Conservation (phyloP, 2,113 vertebrate genomes). For the Daphoenositta chrysoptera region DNA sequence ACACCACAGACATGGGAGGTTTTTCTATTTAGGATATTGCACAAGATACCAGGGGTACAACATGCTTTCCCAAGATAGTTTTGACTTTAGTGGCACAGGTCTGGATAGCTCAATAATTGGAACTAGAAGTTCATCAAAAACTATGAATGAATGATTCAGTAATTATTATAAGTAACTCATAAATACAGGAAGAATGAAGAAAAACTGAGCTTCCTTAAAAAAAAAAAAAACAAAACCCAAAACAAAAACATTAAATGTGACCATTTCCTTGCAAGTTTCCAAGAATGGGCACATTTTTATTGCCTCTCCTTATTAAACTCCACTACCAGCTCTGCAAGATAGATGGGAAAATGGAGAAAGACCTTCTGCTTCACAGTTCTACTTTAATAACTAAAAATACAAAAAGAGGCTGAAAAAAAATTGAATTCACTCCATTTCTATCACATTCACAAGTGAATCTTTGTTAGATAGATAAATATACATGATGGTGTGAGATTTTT, state of each 20-base stretch:
- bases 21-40: not conserved
- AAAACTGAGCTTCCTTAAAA: not conserved
- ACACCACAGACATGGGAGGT: fast-evolving
- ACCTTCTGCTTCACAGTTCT: not conserved
- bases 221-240: no score
- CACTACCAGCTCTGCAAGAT: not conserved
- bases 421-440: not conserved
- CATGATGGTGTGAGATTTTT: not conserved
- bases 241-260: not conserved
- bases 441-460: not conserved
- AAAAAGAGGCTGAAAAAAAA: not conserved
- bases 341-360: not conserved
- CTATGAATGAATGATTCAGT: not conserved
- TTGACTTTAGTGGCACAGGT: not conserved
- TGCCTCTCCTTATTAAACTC: not conserved
- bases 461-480: not conserved
- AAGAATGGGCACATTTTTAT: not conserved
- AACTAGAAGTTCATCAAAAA: not conserved
- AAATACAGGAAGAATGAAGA: not conserved
- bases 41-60: not conserved
- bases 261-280: not conserved
- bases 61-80: fast-evolving
- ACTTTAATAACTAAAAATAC: not conserved
- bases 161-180: not conserved
- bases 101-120: not conserved